A percentile compares a stretch with the other conserved stretches of the same genome.
Evolutionary conservation across 2,888 invertebrate species (phyloP).

Genomic region (Stenotaenia linearis): DNA sequence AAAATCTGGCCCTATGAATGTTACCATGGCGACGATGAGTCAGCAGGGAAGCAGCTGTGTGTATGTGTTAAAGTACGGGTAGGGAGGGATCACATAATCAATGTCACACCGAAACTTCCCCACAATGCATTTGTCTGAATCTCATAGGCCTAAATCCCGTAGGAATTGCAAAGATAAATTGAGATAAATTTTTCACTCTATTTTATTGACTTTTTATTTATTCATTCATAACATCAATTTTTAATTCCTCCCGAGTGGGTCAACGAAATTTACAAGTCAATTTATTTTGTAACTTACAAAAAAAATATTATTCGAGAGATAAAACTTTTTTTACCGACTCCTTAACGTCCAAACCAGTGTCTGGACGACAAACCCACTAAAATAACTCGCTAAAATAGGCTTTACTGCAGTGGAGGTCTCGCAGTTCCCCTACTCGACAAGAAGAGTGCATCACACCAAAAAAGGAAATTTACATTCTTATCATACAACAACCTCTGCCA

Average conservation of each 20-base stretch:
- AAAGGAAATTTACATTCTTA: constrained; percentile 12
- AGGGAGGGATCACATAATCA: neutral
- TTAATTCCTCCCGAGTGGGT: too few species aligned
- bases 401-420: neutral
- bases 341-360: neutral
- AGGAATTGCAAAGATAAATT: neutral
- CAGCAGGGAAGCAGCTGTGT: neutral
- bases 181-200: neutral
- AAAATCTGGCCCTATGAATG: neutral
- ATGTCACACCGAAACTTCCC: neutral
- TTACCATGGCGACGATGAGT: neutral
- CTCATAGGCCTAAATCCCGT: neutral
- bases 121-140: constrained; percentile 2
- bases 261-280: neutral
- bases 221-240: neutral
- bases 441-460: neutral
- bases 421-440: neutral
- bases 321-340: neutral
- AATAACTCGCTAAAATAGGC: neutral
- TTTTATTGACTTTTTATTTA: neutral
- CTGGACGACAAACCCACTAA: neutral
- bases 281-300: neutral
- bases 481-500: neutral
- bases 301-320: neutral
- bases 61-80: neutral